Conservation (phyloP, 2,797 vertebrate genomes). For the Meriones psammophilus region DNA sequence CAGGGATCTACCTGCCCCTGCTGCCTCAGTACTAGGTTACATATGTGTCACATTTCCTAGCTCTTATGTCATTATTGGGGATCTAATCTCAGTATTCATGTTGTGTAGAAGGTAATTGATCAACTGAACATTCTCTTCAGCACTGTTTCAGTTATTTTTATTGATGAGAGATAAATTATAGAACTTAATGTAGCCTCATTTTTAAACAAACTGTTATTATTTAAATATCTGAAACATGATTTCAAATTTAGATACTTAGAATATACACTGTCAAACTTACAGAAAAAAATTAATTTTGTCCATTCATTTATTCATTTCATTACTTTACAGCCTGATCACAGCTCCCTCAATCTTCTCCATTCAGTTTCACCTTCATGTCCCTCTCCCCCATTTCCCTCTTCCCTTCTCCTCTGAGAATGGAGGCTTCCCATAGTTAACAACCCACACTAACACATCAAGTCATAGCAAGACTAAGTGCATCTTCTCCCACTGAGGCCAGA, state of each 20-base stretch:
- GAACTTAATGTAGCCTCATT: background rate
- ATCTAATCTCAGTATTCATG: background rate
- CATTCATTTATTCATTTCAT: too few species aligned
- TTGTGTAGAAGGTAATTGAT: background rate
- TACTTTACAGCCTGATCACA: too few species aligned
- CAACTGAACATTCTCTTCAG: background rate
- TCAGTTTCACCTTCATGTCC: too few species aligned
- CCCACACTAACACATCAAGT: too few species aligned
- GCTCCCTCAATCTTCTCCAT: too few species aligned
- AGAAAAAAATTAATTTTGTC: background rate
- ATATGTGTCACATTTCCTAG: background rate
- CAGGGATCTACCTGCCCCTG: background rate
- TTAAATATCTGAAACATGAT: slow-evolving; percentile 38
- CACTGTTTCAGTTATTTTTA: background rate
- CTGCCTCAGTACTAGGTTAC: background rate
- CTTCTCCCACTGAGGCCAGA: too few species aligned
- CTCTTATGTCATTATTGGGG: background rate
- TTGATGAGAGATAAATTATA: background rate
- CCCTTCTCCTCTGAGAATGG: too few species aligned
- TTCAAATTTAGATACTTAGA: background rate
- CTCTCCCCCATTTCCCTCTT: too few species aligned
- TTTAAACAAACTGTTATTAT: background rate
- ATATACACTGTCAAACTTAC: background rate
- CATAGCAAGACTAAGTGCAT: too few species aligned
- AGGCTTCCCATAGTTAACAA: too few species aligned